Evolutionary conservation across 2,797 vertebrate genomes (phyloP).

Genomic region (Amblyraja radiata): DNA sequence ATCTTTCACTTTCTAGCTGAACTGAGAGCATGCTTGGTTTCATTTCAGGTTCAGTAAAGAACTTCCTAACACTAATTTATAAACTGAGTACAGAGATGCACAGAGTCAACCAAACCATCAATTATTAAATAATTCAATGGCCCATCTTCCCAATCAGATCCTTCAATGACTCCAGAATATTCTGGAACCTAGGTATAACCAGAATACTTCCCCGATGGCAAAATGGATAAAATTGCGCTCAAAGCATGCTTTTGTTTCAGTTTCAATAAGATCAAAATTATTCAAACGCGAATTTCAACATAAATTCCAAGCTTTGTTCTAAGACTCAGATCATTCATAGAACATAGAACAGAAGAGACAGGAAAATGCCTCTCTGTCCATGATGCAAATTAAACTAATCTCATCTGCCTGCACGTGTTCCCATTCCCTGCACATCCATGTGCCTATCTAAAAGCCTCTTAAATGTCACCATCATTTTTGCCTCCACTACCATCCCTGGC

Average conservation of each 20-base stretch:
- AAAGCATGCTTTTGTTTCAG: background rate
- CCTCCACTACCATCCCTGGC: too few species aligned
- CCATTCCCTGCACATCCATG: too few species aligned
- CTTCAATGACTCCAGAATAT: background rate
- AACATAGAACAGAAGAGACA: too few species aligned
- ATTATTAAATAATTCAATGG: background rate
- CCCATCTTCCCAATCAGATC: background rate
- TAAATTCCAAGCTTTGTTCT: background rate
- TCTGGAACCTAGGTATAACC: background rate
- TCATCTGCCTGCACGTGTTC: too few species aligned
- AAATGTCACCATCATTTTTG: too few species aligned
- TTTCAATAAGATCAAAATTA: background rate
- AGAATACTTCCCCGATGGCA: background rate
- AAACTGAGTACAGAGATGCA: background rate
- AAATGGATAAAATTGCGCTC: too few species aligned
- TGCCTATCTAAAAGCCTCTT: too few species aligned
- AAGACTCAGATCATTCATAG: background rate
- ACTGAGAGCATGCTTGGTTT: background rate
- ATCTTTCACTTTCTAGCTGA: background rate
- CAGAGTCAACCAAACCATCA: background rate
- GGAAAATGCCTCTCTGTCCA: too few species aligned
- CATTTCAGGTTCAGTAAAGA: background rate
- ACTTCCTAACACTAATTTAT: background rate
- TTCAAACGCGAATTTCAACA: background rate
- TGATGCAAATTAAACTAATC: too few species aligned